Conservation (phyloP, 2,888 invertebrate species). For the Pandemis cinnamomeana region DNA sequence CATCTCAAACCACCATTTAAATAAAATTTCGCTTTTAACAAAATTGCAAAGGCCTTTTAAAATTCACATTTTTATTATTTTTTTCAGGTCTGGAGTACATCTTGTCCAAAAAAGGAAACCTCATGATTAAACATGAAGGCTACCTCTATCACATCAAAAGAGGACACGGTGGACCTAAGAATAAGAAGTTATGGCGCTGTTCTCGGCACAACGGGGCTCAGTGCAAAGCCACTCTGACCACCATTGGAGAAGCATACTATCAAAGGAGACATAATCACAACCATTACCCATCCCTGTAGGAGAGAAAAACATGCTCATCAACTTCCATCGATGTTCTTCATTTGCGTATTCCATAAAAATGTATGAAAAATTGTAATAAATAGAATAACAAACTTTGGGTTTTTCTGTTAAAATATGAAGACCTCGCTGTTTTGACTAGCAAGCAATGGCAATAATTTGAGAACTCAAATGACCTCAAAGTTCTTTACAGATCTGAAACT, state of each 20-base stretch:
- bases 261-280: slow-evolving; percentile 25
- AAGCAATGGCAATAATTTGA: no score
- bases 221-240: slow-evolving; percentile 25
- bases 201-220: slow-evolving; percentile 7
- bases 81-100: slow-evolving; percentile 21
- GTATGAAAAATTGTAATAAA: no score
- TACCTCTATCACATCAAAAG: slow-evolving; percentile 27
- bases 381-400: no score
- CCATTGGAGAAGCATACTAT: slow-evolving; percentile 21
- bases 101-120: slow-evolving; percentile 18
- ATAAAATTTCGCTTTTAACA: no score
- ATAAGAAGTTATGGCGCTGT: slow-evolving; percentile 27
- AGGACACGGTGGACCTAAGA: neutral
- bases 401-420: no score
- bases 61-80: neutral
- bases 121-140: slow-evolving; percentile 19
- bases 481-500: no score
- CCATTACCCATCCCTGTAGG: neutral
- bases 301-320: no score
- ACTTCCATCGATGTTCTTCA: no score
- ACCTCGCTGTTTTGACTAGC: no score
- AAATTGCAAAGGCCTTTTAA: neutral
- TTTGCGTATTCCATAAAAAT: no score
- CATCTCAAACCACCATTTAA: no score
- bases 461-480: no score